Evolutionary conservation across 2,888 invertebrate genomes (phyloP), one percentile per base, ranked within the genome.

Genomic region (Coleophora flavipennella): DNA sequence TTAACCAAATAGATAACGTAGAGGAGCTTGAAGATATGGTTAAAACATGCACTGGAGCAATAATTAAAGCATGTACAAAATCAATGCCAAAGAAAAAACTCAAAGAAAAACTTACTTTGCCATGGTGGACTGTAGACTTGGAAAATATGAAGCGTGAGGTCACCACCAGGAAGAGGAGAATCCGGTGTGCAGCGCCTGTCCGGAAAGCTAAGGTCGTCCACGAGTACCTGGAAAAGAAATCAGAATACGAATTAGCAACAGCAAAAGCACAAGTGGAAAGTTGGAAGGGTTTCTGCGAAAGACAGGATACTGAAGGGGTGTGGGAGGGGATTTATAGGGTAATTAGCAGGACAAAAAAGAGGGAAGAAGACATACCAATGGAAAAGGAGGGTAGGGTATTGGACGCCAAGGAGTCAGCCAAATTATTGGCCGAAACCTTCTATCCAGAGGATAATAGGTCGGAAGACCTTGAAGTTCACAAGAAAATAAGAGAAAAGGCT

Each of bases 101-200:
- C n/a, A 40, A 36, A 12, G n/a, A 34, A 4, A 35, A 2, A 31
- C 27, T 42, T 10, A 49, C 31, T 10, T 8, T 49, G 14, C 50
- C 48, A 25, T 51, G 51, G 52, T 49, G 49, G n/a, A n/a, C n/a
- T n/a, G n/a, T n/a, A n/a, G n/a, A n/a, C 8, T 27, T 10, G 31
- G 29, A 32, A 41, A 35, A 0, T 34, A 40, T 12, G 31, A 25
- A 8, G 50, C 50, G 0, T 41, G 43, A 14, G 42, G 28, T n/a
- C n/a, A n/a, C n/a, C n/a, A n/a, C n/a, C n/a, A n/a, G n/a, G n/a
- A n/a, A n/a, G n/a, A n/a, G n/a, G n/a, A n/a, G n/a, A n/a, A n/a
- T n/a, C n/a, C n/a, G n/a, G n/a, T n/a, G n/a, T n/a, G n/a, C n/a
- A n/a, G n/a, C n/a, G n/a, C n/a, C n/a, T n/a, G n/a, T n/a, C n/a